phyloP scores from a whole-genome alignment of 2,797 vertebrate species.

The Pogoniulus pusillus region DNA sequence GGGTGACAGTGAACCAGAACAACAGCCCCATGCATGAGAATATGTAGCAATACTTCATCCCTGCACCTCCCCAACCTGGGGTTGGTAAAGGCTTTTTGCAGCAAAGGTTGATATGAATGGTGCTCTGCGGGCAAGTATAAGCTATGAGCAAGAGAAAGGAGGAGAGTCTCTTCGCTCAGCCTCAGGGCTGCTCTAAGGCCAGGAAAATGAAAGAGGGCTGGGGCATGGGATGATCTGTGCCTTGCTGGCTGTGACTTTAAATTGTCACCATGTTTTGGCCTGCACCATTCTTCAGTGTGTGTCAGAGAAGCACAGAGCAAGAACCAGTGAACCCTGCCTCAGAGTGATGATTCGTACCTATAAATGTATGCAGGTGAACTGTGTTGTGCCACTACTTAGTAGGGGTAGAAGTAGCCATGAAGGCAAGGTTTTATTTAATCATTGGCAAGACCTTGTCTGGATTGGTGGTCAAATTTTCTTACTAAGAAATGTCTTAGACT shows the following conservation, averaged over 20 bases:
- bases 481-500: neutral
- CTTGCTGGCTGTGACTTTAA: neutral
- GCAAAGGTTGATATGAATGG: neutral
- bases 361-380: accelerated
- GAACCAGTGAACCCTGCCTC: neutral
- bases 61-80: neutral
- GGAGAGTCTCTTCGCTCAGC: neutral
- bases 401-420: accelerated
- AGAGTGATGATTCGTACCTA: accelerated
- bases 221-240: neutral
- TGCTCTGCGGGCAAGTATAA: neutral
- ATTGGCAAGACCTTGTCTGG: neutral
- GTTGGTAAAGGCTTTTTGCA: neutral
- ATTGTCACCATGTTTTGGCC: neutral
- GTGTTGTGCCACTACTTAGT: neutral
- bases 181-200: neutral
- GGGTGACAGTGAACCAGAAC: neutral
- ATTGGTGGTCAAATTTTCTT: neutral
- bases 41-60: neutral
- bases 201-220: neutral
- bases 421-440: neutral
- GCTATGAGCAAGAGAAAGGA: neutral
- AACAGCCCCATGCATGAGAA: neutral
- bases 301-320: accelerated
- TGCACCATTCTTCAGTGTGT: accelerated